These are phyloP conservation scores for Phalacrocorax brasilianus DNA, from an alignment of 2,113 vertebrate genomes.

Conservation along the genomic window DNA sequence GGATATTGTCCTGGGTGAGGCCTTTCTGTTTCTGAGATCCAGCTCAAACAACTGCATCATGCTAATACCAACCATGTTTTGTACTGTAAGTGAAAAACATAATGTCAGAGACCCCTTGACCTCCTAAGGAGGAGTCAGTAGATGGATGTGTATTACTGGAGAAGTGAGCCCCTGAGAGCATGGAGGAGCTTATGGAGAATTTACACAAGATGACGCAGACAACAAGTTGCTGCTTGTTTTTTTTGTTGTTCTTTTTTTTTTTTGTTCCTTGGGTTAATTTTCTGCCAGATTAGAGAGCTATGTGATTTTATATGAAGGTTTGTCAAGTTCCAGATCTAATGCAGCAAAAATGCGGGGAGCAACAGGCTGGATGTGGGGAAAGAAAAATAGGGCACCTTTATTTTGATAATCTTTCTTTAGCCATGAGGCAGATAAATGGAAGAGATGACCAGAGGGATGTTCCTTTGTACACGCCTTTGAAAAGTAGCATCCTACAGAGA, in stretches of 20 bases:
- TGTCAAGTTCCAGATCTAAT: fast-evolving
- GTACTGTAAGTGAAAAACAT: neutral
- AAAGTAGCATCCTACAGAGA: neutral
- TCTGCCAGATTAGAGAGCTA: neutral
- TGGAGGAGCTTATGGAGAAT: neutral
- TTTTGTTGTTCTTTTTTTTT: too few relatives aligned
- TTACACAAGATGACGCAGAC: neutral
- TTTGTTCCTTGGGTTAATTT: neutral
- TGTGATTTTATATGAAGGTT: neutral
- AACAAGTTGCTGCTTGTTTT: neutral
- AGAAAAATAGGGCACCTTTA: neutral
- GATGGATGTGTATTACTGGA: neutral
- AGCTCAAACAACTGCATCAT: neutral
- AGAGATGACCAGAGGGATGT: neutral
- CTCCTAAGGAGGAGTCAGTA: neutral
- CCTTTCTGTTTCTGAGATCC: neutral
- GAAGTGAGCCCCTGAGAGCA: neutral
- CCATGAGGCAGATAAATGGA: neutral
- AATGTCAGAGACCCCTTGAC: neutral
- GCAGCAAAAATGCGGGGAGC: neutral
- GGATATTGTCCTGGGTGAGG: neutral
- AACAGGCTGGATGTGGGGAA: neutral
- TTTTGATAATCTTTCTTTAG: neutral
- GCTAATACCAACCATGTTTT: neutral
- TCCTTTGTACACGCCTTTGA: neutral